phyloP scores from a whole-genome alignment of 2,888 invertebrate species.

The Coleophora deauratella region DNA sequence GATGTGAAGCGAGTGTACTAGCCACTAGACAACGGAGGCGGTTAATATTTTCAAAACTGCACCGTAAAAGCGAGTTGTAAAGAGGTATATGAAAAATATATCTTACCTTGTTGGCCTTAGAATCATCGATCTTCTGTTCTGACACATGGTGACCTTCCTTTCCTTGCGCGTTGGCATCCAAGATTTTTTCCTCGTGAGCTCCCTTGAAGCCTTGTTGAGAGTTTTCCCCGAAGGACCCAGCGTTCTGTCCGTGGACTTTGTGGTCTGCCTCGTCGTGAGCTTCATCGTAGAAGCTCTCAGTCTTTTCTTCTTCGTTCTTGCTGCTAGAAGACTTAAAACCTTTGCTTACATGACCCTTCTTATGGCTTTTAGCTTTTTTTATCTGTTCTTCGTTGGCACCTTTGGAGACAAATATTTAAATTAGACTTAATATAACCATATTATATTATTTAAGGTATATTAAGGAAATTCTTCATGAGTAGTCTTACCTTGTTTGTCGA shows the following conservation, averaged over 20 bases:
- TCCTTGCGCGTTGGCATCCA: slow-evolving; percentile 71
- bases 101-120: slow-evolving; percentile 72
- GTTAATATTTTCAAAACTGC: too few relatives aligned
- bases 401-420: slow-evolving; percentile 9
- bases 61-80: too few relatives aligned
- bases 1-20: too few relatives aligned
- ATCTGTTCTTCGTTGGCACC: slow-evolving; percentile 72
- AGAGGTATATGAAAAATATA: neutral
- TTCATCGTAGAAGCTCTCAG: slow-evolving; percentile 78
- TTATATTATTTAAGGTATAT: neutral
- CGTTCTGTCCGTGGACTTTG: slow-evolving; percentile 69
- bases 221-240: slow-evolving; percentile 74
- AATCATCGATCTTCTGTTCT: slow-evolving; percentile 70
- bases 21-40: too few relatives aligned
- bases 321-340: slow-evolving; percentile 79
- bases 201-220: slow-evolving; percentile 74
- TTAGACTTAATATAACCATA: neutral
- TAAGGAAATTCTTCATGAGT: slow-evolving; percentile 6
- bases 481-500: slow-evolving; percentile 70
- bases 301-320: slow-evolving; percentile 78
- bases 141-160: slow-evolving; percentile 75
- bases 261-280: slow-evolving; percentile 77
- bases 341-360: slow-evolving; percentile 78
- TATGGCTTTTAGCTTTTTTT: slow-evolving; percentile 74
- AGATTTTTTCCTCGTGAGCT: slow-evolving; percentile 73